A percentile compares a stretch with the other conserved stretches of the same genome.
Evolutionary conservation across 2,797 vertebrate genomes (phyloP).

Genomic region (Limnodromus scolopaceus): DNA sequence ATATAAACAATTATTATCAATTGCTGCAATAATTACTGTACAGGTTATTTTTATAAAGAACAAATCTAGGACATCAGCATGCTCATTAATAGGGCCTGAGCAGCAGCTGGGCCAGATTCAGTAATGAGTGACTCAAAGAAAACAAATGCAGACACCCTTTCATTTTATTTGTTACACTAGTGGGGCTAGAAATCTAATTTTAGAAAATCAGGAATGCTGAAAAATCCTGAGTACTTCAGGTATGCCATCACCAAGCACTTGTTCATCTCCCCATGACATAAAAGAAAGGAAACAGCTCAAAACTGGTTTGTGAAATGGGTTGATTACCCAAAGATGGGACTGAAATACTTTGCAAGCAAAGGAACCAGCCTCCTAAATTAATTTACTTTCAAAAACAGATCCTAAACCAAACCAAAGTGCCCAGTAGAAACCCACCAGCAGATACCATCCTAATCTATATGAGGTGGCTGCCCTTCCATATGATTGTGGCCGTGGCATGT

Average conservation of each 20-base stretch:
- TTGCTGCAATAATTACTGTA: background rate
- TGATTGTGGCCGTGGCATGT: rapidly evolving
- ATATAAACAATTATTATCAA: background rate
- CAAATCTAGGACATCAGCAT: background rate
- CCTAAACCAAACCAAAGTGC: background rate
- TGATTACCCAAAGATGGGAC: background rate
- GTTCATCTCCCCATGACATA: background rate
- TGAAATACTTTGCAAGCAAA: background rate
- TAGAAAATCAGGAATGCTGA: background rate
- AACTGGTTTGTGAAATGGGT: background rate
- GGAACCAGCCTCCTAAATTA: background rate
- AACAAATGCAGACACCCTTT: background rate
- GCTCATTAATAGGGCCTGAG: background rate
- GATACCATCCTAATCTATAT: background rate
- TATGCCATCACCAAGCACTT: background rate
- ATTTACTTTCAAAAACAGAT: background rate
- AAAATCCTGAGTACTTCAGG: background rate
- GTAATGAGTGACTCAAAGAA: background rate
- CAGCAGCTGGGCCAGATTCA: background rate
- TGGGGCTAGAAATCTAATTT: background rate
- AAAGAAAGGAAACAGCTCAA: background rate
- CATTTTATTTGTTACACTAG: background rate
- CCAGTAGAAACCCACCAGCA: background rate
- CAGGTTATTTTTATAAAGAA: background rate
- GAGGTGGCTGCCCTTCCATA: background rate